Conservation (phyloP, 2,888 invertebrate species). For the Limenitis camilla region DNA sequence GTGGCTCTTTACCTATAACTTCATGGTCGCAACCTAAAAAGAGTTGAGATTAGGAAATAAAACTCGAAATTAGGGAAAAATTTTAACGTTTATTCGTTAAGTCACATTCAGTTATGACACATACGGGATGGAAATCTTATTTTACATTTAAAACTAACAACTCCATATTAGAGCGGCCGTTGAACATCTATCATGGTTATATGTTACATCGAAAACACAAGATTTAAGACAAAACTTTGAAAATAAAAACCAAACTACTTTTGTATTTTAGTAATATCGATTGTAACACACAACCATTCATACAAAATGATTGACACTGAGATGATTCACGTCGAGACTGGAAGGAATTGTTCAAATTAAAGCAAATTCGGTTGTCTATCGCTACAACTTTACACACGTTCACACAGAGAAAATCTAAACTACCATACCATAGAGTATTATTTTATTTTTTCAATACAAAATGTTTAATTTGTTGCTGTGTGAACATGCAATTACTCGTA, state of each 20-base stretch:
- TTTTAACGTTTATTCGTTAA: constrained; percentile 55
- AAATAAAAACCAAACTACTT: too few species aligned
- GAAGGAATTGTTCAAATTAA: constrained; percentile 45
- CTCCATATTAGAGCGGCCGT: constrained; percentile 44
- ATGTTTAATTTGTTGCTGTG: too few species aligned
- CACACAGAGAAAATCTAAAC: constrained; percentile 20
- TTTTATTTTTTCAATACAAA: too few species aligned
- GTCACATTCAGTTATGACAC: constrained; percentile 68
- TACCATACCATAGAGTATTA: too few species aligned
- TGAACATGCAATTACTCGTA: background rate
- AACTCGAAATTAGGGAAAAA: constrained; percentile 6
- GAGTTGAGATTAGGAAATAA: background rate
- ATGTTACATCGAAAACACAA: constrained; percentile 33
- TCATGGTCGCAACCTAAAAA: background rate
- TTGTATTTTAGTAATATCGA: background rate
- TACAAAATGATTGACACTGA: constrained; percentile 7
- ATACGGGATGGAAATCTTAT: constrained; percentile 57
- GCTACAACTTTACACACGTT: constrained; percentile 39
- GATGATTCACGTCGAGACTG: constrained; percentile 27
- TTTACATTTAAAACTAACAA: constrained; percentile 51
- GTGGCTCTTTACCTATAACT: too few species aligned
- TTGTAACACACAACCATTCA: background rate
- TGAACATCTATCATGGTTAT: too few species aligned
- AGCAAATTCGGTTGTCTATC: constrained; percentile 46
- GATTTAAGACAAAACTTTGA: background rate